phyloP scores from a whole-genome alignment of 2,797 vertebrate genomes.

The Chiloscyllium punctatum region DNA sequence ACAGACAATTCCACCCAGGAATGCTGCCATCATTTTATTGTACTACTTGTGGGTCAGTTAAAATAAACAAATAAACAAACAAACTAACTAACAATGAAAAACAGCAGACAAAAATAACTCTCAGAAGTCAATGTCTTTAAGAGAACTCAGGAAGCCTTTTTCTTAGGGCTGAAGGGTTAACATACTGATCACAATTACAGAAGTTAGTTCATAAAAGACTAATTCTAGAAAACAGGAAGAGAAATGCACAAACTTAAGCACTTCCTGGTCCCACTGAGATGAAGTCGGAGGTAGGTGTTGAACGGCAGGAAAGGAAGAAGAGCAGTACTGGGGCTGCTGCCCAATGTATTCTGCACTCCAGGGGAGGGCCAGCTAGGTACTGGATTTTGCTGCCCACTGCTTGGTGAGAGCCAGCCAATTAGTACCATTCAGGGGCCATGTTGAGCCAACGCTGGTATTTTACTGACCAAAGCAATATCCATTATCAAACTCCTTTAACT shows the following conservation, averaged over 20 bases:
- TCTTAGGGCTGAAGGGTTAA: slow-evolving; percentile 6
- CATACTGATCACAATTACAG: not conserved
- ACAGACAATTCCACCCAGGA: not conserved
- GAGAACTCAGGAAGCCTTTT: not conserved
- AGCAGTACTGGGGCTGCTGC: not conserved
- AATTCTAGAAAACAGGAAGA: not conserved
- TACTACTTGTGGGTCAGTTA: not conserved
- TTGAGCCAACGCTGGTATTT: not conserved
- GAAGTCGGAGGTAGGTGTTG: not conserved
- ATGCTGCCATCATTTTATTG: not conserved
- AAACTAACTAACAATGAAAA: not conserved
- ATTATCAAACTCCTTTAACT: no score
- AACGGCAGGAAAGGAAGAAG: no score
- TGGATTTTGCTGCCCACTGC: no score
- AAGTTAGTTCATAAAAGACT: not conserved
- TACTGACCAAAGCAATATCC: not conserved
- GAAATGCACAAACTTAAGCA: not conserved
- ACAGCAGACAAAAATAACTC: not conserved
- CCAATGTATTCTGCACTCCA: not conserved
- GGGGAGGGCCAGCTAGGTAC: no score
- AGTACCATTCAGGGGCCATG: not conserved
- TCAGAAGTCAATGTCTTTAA: not conserved
- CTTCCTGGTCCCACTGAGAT: not conserved
- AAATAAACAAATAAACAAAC: not conserved
- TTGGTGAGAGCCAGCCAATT: no score